A percentile compares a stretch with the other conserved stretches of the same genome.
phyloP scores from a whole-genome alignment of 2,888 invertebrate genomes.

The Meteorus cinctellus region DNA sequence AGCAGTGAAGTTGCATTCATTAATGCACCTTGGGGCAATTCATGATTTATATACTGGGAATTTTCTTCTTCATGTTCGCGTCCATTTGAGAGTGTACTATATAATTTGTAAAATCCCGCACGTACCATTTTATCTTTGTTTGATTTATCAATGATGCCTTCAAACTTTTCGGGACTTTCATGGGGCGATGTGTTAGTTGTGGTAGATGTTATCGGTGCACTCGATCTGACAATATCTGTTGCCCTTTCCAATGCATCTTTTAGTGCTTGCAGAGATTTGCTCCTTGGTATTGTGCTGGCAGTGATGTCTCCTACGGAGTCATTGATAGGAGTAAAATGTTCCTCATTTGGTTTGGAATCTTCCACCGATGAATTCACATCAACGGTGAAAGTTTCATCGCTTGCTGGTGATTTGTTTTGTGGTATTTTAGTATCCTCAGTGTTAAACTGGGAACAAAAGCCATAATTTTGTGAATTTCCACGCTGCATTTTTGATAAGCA shows the following conservation, averaged over 20 bases:
- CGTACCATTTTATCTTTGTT: conserved; percentile 51
- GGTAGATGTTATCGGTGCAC: conserved; percentile 43
- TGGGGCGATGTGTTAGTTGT: conserved; percentile 45
- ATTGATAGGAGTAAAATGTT: background rate
- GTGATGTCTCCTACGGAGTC: conserved; percentile 1
- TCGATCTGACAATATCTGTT: conserved; percentile 59
- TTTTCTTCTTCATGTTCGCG: background rate
- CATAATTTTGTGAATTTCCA: conserved; percentile 28
- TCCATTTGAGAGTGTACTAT: conserved; percentile 34
- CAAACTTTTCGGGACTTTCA: conserved; percentile 43
- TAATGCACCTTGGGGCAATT: conserved; percentile 5
- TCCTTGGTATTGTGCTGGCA: conserved; percentile 38
- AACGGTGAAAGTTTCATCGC: conserved; percentile 52
- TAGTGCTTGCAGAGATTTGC: conserved; percentile 54
- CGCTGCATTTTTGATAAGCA: conserved; percentile 64
- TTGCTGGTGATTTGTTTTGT: conserved; percentile 42
- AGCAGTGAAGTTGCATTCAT: background rate
- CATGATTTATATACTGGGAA: conserved; percentile 3
- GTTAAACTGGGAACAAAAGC: background rate
- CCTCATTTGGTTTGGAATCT: conserved; percentile 15
- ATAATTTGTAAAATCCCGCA: conserved; percentile 54
- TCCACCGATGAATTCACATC: conserved; percentile 32
- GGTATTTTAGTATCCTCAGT: background rate
- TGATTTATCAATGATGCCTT: conserved; percentile 36
- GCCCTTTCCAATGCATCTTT: conserved; percentile 64